Percentiles rank a stretch among this genome's conserved stretches.
Conservation (phyloP, 2,797 vertebrate species). For the Morelia viridis region DNA sequence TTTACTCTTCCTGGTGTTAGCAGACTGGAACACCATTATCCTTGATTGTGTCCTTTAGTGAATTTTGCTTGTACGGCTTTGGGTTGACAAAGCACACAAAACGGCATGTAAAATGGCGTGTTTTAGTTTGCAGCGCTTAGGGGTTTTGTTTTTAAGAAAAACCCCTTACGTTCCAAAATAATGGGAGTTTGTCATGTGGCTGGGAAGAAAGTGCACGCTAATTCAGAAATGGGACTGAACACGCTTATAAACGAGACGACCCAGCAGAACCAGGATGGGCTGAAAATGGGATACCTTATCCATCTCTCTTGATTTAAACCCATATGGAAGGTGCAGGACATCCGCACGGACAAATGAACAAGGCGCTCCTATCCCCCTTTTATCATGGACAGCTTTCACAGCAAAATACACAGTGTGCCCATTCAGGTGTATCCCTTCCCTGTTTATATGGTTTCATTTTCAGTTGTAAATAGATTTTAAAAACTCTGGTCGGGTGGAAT, state of each 20-base stretch:
- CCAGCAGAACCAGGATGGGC: background rate
- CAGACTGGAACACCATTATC: background rate
- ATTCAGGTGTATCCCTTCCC: background rate
- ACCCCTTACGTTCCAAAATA: background rate
- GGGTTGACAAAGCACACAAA: background rate
- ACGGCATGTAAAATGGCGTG: background rate
- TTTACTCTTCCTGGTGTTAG: background rate
- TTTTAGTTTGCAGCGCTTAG: background rate
- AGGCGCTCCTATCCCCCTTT: background rate
- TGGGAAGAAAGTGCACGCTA: background rate
- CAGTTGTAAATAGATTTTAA: background rate
- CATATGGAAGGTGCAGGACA: background rate
- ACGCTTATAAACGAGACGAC: background rate
- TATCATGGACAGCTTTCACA: background rate
- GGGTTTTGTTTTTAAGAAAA: background rate
- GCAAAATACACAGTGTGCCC: background rate
- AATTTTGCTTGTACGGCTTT: background rate
- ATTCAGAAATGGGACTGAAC: background rate
- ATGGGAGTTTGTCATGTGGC: background rate
- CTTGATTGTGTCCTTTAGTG: background rate
- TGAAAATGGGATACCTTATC: background rate
- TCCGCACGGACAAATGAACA: background rate
- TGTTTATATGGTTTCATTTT: background rate
- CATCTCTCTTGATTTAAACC: background rate
- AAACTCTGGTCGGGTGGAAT: background rate